phyloP scores from a whole-genome alignment of 2,888 invertebrate genomes.

The Julus scandinavius region DNA sequence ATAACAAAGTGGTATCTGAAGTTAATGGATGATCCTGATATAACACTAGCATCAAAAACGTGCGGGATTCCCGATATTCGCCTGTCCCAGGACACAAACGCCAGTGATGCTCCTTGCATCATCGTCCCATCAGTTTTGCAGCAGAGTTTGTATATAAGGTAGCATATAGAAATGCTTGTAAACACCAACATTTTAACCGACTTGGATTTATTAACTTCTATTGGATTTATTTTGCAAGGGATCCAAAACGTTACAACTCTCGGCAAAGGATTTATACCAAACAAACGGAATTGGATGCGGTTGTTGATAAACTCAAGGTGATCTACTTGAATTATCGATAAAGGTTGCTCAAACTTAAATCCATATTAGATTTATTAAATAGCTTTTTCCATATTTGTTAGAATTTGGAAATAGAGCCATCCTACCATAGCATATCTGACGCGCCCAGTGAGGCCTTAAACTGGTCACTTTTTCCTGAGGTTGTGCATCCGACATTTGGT shows the following conservation, averaged over 20 bases:
- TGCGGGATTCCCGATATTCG: constrained; percentile 7
- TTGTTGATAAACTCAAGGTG: constrained; percentile 63
- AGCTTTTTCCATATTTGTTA: neutral
- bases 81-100: neutral
- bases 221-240: neutral
- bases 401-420: neutral
- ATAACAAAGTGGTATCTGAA: constrained; percentile 57
- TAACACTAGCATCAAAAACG: constrained; percentile 54
- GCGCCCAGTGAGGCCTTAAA: constrained; percentile 64
- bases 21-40: constrained; percentile 52
- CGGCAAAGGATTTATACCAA: constrained; percentile 79
- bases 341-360: neutral
- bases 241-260: constrained; percentile 70
- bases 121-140: neutral
- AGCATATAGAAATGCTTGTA: neutral
- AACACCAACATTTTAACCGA: too few relatives aligned
- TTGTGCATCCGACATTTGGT: constrained; percentile 81
- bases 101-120: neutral
- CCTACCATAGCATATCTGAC: neutral
- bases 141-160: constrained; percentile 2
- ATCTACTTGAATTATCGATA: neutral
- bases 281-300: constrained; percentile 76
- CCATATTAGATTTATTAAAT: neutral
- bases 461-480: constrained; percentile 79
- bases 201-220: neutral